phyloP scores from a whole-genome alignment of 2,888 invertebrate species.

The Julus scandinavius region DNA sequence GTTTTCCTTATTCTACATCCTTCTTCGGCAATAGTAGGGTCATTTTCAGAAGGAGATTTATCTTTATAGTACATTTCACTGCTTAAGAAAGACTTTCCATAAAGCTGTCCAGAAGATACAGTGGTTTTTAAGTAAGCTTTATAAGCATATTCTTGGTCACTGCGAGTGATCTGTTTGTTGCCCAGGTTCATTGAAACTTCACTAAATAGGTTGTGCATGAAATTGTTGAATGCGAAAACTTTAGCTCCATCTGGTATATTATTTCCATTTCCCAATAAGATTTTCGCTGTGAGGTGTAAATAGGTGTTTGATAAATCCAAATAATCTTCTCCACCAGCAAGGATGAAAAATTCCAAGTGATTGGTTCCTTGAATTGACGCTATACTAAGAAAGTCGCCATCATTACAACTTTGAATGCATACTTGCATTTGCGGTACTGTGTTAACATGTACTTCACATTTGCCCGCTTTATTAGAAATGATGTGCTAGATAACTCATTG shows the following conservation, averaged over 20 bases:
- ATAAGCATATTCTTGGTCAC: not conserved
- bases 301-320: not conserved
- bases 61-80: not conserved
- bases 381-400: not conserved
- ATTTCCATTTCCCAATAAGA: too few relatives aligned
- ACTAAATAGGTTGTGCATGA: not conserved
- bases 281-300: too few relatives aligned
- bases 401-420: not conserved
- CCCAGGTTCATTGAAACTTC: not conserved
- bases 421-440: not conserved
- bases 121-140: conserved; percentile 20
- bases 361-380: not conserved
- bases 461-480: not conserved
- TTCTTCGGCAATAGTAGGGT: not conserved
- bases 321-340: not conserved
- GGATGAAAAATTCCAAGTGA: not conserved
- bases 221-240: not conserved
- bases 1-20: too few relatives aligned
- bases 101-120: not conserved
- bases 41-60: not conserved
- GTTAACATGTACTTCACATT: not conserved
- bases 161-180: not conserved
- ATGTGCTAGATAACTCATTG: not conserved
- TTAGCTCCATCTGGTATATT: not conserved
- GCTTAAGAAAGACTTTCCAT: not conserved